Evolutionary conservation across 2,888 invertebrate species (phyloP).

Genomic region (Rhodophaea formosa): DNA sequence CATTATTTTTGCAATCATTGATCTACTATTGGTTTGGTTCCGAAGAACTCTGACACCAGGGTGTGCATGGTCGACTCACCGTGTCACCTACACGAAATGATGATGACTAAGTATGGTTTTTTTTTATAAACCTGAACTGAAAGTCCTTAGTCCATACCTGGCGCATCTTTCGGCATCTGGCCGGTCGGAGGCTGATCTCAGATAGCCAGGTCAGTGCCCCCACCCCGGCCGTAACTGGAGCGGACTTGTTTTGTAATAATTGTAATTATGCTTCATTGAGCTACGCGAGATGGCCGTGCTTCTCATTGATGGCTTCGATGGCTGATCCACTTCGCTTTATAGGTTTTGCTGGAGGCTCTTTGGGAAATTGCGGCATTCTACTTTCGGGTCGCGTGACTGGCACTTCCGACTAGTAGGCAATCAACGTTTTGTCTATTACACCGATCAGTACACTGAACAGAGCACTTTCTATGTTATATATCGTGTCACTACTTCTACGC

Average conservation of each 20-base stretch:
- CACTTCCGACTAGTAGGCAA: background rate
- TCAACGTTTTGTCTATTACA: too few relatives aligned
- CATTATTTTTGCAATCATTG: too few relatives aligned
- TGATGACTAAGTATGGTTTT: too few relatives aligned
- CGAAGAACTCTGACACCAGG: too few relatives aligned
- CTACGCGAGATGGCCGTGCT: constrained; percentile 19
- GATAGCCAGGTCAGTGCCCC: constrained; percentile 77
- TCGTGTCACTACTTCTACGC: too few relatives aligned
- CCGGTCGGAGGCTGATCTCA: constrained; percentile 79
- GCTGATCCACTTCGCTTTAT: constrained; percentile 5
- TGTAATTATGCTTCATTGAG: constrained; percentile 57
- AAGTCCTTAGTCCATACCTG: constrained; percentile 57
- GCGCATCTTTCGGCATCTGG: constrained; percentile 78
- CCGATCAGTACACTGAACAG: too few relatives aligned
- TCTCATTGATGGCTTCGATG: constrained; percentile 30
- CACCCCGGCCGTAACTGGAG: constrained; percentile 44
- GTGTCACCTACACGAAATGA: too few relatives aligned
- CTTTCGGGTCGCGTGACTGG: background rate
- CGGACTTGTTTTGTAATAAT: constrained; percentile 50
- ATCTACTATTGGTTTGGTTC: too few relatives aligned
- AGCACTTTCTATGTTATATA: too few relatives aligned
- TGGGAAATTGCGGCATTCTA: background rate
- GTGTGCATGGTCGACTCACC: too few relatives aligned
- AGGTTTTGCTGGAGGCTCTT: constrained; percentile 25
- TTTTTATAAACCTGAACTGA: background rate